Conservation (phyloP, 2,797 vertebrate genomes). For the Mus caroli region DNA sequence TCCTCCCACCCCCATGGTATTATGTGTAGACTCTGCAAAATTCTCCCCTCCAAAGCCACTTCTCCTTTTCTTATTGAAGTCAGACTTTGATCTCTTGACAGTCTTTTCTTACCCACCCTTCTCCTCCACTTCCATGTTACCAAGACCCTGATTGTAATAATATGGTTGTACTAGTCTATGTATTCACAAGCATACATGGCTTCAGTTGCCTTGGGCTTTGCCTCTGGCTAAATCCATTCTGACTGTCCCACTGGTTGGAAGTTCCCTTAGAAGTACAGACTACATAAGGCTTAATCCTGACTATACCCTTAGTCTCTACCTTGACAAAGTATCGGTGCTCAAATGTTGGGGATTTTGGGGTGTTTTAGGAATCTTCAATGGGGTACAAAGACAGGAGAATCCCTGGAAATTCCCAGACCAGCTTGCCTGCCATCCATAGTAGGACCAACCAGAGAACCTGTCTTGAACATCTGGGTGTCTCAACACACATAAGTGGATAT, state of each 20-base stretch:
- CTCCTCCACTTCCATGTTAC: neutral
- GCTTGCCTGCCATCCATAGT: neutral
- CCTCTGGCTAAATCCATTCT: neutral
- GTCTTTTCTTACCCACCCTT: neutral
- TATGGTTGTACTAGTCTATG: neutral
- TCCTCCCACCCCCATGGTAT: constrained; percentile 7
- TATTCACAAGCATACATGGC: neutral
- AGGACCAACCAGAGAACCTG: neutral
- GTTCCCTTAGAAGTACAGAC: no score
- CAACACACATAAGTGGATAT: neutral
- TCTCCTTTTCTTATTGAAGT: neutral
- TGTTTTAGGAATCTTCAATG: neutral
- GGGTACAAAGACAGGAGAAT: neutral
- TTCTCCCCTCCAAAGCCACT: neutral
- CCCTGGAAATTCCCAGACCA: neutral
- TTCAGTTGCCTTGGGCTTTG: neutral
- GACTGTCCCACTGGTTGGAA: neutral
- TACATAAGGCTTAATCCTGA: neutral
- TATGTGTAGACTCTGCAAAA: constrained; percentile 5
- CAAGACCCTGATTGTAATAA: neutral
- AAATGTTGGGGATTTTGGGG: neutral
- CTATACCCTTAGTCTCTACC: neutral
- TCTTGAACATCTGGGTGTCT: neutral
- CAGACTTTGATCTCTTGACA: neutral
- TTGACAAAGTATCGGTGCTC: neutral